phyloP scores from a whole-genome alignment of 2,113 vertebrate genomes.

The Sigmodon hispidus region DNA sequence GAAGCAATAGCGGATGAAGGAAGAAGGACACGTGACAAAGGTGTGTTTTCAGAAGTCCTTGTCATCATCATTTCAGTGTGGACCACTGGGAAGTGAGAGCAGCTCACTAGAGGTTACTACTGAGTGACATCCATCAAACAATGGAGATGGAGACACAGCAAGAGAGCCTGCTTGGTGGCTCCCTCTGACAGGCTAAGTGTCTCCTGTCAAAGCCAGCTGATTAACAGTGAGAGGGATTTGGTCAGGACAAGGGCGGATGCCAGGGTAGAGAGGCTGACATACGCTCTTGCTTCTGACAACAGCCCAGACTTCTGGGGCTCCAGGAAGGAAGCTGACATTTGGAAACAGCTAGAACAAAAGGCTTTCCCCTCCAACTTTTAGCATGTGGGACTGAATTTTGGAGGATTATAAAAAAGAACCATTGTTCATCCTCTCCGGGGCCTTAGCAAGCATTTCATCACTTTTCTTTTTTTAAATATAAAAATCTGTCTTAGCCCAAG shows the following conservation, averaged over 20 bases:
- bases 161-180: background rate
- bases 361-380: background rate
- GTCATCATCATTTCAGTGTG: background rate
- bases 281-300: background rate
- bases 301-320: constrained; percentile 5
- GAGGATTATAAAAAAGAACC: constrained; percentile 20
- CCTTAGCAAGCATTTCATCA: constrained; percentile 19
- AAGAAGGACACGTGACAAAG: background rate
- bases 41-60: background rate
- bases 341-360: constrained; percentile 24
- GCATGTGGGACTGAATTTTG: constrained; percentile 36
- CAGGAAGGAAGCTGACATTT: constrained; percentile 44
- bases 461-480: background rate
- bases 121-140: background rate
- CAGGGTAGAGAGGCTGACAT: background rate
- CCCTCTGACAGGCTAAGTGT: background rate
- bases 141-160: background rate
- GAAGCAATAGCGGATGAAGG: background rate
- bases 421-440: background rate
- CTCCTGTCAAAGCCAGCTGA: background rate
- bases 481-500: constrained; percentile 21
- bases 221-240: background rate
- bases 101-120: background rate
- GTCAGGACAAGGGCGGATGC: background rate
- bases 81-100: background rate